Evolutionary conservation across 2,888 invertebrate species (phyloP).

Genomic region (Tipula unca): DNA sequence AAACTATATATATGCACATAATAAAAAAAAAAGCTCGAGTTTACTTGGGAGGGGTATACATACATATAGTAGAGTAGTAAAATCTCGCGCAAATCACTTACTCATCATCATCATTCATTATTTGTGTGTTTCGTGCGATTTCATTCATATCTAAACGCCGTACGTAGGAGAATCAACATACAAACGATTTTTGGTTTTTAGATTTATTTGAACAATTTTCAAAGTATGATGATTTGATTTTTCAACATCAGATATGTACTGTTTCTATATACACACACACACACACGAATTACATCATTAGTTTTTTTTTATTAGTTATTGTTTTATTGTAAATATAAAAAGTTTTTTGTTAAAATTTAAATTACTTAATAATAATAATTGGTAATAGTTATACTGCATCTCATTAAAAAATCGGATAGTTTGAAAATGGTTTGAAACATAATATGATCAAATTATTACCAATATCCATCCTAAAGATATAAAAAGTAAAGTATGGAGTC

Average conservation of each 20-base stretch:
- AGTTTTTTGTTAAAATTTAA: background rate
- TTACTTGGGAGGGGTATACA: background rate
- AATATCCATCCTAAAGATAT: too few species aligned
- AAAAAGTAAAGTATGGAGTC: too few species aligned
- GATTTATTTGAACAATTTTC: background rate
- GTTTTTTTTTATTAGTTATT: background rate
- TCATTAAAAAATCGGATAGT: background rate
- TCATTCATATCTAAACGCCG: background rate
- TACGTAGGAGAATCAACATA: background rate
- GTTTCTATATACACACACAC: background rate
- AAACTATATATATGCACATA: background rate
- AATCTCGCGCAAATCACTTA: background rate
- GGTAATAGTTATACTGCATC: background rate
- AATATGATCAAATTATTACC: too few species aligned
- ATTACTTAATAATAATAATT: background rate
- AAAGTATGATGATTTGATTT: background rate
- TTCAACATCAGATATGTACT: background rate
- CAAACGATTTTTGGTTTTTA: background rate
- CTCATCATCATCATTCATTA: slow-evolving; percentile 1
- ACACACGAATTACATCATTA: background rate
- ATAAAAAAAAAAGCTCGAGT: background rate
- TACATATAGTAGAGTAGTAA: background rate
- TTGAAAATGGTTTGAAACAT: too few species aligned
- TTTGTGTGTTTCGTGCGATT: background rate
- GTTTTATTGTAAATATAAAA: background rate